Evolutionary conservation across 2,113 vertebrate genomes (phyloP).

Genomic region (Scytalopus superciliaris): DNA sequence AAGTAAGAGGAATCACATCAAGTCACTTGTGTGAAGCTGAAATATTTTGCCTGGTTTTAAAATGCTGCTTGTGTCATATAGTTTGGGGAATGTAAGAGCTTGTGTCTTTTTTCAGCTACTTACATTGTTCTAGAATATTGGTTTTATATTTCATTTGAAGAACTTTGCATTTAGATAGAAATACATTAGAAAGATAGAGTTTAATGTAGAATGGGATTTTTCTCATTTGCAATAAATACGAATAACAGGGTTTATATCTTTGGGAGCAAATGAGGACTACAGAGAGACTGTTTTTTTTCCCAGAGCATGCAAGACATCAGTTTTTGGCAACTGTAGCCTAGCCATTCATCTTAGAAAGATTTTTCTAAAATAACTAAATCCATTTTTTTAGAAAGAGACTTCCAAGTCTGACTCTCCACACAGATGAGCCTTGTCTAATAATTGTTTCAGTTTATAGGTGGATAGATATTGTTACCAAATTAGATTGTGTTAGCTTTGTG

Average conservation of each 20-base stretch:
- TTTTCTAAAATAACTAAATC: neutral
- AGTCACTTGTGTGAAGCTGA: neutral
- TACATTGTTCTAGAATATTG: neutral
- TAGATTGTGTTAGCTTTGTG: conserved; percentile 13
- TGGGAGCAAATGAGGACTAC: neutral
- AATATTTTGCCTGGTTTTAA: neutral
- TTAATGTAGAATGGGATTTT: neutral
- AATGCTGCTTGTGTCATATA: neutral
- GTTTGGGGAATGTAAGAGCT: neutral
- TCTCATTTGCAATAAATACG: neutral
- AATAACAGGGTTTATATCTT: neutral
- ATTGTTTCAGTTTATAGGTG: neutral
- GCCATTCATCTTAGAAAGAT: neutral
- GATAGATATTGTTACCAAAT: neutral
- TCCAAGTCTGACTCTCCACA: neutral
- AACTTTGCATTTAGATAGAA: neutral
- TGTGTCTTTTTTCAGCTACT: neutral
- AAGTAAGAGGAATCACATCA: neutral
- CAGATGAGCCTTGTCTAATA: neutral
- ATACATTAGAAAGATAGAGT: neutral
- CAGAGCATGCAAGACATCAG: neutral
- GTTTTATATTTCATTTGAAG: neutral
- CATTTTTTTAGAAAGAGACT: neutral
- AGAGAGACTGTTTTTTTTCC: neutral
- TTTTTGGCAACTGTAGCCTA: neutral